A percentile compares a stretch with the other conserved stretches of the same genome.
phyloP scores from a whole-genome alignment of 2,113 vertebrate genomes.

The Rhabdornis inornatus region DNA sequence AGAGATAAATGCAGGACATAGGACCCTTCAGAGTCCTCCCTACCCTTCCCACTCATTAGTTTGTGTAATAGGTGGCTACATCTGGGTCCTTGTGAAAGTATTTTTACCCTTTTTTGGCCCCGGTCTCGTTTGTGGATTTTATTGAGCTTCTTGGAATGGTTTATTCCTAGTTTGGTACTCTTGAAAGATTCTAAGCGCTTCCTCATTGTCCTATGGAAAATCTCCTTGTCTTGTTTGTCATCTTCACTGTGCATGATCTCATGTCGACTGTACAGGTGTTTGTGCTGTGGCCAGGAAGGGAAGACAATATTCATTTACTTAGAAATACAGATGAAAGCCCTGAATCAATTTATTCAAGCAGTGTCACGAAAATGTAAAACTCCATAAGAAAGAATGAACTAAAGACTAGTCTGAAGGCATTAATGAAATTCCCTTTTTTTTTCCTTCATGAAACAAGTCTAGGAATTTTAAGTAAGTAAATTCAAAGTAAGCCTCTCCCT shows the following conservation, averaged over 20 bases:
- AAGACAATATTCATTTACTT: slow-evolving; percentile 14
- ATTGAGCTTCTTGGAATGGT: slow-evolving; percentile 80
- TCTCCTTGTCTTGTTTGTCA: slow-evolving; percentile 89
- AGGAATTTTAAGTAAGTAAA: neutral
- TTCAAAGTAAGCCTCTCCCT: neutral
- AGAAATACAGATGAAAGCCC: neutral
- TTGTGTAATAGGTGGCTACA: neutral
- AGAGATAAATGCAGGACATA: neutral
- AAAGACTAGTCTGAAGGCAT: neutral
- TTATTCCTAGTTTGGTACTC: slow-evolving; percentile 87
- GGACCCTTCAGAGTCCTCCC: neutral
- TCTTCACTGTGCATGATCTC: slow-evolving; percentile 81
- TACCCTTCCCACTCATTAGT: neutral
- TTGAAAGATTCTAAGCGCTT: slow-evolving; percentile 94
- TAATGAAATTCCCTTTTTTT: neutral
- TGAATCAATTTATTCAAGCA: neutral
- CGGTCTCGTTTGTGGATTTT: slow-evolving; percentile 86
- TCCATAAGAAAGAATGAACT: neutral
- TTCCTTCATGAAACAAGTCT: neutral
- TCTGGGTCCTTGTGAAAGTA: neutral
- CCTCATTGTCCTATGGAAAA: slow-evolving; percentile 97
- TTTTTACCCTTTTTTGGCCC: slow-evolving; percentile 80
- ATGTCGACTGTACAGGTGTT: slow-evolving; percentile 89
- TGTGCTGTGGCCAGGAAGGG: slow-evolving; percentile 74
- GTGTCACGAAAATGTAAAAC: neutral